Percentiles rank a stretch among this genome's conserved stretches.
Conservation (phyloP, 2,797 vertebrate genomes). For the Pristis pectinata region DNA sequence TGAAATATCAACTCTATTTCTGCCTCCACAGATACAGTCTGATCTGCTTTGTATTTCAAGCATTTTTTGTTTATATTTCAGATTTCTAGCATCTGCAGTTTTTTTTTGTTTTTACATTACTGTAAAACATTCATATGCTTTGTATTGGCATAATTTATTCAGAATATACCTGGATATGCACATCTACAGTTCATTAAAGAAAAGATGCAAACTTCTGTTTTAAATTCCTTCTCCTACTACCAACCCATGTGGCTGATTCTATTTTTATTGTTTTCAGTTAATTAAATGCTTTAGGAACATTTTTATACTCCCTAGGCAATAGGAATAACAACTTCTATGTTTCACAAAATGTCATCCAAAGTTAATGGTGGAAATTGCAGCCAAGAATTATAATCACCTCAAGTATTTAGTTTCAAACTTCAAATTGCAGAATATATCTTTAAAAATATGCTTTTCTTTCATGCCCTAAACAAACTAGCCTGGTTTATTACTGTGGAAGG, state of each 20-base stretch:
- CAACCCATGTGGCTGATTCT: not conserved
- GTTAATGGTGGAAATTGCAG: not conserved
- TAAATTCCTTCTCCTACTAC: not conserved
- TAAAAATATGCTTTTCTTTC: not conserved
- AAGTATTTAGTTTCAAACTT: not conserved
- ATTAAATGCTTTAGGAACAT: not conserved
- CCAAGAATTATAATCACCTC: not conserved
- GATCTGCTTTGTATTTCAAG: not conserved
- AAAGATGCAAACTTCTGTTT: too few relatives aligned
- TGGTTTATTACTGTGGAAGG: not conserved
- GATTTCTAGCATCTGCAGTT: too few relatives aligned
- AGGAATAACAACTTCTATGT: not conserved
- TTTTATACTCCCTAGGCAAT: not conserved
- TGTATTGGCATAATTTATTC: not conserved
- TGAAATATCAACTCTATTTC: too few relatives aligned
- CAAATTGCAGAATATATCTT: not conserved
- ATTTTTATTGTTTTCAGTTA: not conserved
- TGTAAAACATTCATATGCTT: not conserved
- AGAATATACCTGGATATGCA: not conserved
- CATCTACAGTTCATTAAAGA: not conserved
- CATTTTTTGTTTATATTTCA: too few relatives aligned
- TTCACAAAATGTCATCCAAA: not conserved
- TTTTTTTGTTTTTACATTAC: not conserved
- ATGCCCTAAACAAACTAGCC: not conserved
- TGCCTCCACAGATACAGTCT: too few relatives aligned